phyloP scores from a whole-genome alignment of 1,140 invertebrate species.

The Alviniconcha marisindica region DNA sequence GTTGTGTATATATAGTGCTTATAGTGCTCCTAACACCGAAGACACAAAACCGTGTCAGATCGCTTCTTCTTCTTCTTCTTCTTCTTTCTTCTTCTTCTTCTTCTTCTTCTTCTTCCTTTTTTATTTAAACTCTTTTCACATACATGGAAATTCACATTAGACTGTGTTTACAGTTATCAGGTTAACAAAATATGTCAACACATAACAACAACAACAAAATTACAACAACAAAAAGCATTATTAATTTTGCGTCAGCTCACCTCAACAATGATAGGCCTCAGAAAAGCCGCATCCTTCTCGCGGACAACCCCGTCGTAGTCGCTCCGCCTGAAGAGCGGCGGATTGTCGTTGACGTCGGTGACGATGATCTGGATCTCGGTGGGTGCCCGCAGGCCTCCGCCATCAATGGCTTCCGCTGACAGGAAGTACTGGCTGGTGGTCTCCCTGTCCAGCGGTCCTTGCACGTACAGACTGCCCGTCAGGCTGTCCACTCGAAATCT shows the following conservation, averaged over 20 bases:
- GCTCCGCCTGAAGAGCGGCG: conserved; percentile 72
- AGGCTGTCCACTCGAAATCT: conserved; percentile 89
- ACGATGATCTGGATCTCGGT: conserved; percentile 88
- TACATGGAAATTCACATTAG: too few relatives aligned
- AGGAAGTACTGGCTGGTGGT: conserved; percentile 90
- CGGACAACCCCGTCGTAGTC: conserved; percentile 58
- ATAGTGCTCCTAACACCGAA: too few relatives aligned
- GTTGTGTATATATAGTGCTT: too few relatives aligned
- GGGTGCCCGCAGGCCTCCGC: conserved; percentile 91
- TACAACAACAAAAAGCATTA: too few relatives aligned
- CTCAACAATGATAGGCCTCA: conserved; percentile 58
- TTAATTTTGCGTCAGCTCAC: too few relatives aligned
- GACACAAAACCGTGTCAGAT: too few relatives aligned
- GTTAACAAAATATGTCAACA: too few relatives aligned
- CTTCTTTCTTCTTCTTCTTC: too few relatives aligned
- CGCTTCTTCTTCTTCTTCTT: too few relatives aligned
- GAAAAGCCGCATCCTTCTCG: conserved; percentile 52
- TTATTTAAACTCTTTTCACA: too few relatives aligned
- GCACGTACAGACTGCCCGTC: conserved; percentile 89
- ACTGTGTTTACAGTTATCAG: background rate
- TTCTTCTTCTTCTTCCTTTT: too few relatives aligned
- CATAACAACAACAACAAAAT: too few relatives aligned
- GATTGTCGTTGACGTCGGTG: conserved; percentile 81
- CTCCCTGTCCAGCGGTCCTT: conserved; percentile 87
- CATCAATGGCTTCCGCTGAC: conserved; percentile 93